Base-by-base conservation (phyloP, 2,113 vertebrate species). In the Heliornis fulica region DNA sequence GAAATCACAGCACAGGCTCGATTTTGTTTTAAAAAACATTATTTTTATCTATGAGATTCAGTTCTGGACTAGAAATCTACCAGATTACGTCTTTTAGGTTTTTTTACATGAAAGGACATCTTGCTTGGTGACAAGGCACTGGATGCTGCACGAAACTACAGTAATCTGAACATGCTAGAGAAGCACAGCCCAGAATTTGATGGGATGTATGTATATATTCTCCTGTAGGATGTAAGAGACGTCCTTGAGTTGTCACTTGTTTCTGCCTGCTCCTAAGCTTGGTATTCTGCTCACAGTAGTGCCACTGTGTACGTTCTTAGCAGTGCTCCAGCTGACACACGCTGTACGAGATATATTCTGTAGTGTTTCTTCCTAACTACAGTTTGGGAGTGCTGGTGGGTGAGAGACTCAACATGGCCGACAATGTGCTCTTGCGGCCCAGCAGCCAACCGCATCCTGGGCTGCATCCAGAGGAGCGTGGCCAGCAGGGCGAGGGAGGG, bases 11-110 rank as follows among this genome's bases (percentile, higher is more conserved):
- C 45, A 1, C 3, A 9, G 64, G 19, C 28, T 66, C 43, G 3
- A 0, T 21, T 75, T 31, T 54, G 60, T 2, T 18, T 83, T 60
- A 34, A 36, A 34, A 84, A 3, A 0, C 6, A 2, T 20, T 6
- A 6, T 36, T 63, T 75, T 23, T 51, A 1, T 29, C 28, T 34
- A 25, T 13, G 26, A n/a, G 32, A 40, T 57, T 29, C 43, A 20
- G 29, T 50, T 79, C 34, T 50, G 48, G 14, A 16, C 36, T 59
- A 17, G 36, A 48, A 56, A 9, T 21, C 5, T 28, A 41, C 10
- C 19, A 19, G 8, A 10, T 3, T 46, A 3, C 23, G 31, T 15
- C 13, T 26, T 11, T 5, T 11, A 5, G 2, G 2, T 29, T 82
- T 56, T 13, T 8, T 60, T 32, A 15, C 15, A 2, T 17, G 34